A percentile compares a stretch with the other conserved stretches of the same genome.
Evolutionary conservation across 2,113 vertebrate genomes (phyloP).

Genomic region (Oryzias celebensis): DNA sequence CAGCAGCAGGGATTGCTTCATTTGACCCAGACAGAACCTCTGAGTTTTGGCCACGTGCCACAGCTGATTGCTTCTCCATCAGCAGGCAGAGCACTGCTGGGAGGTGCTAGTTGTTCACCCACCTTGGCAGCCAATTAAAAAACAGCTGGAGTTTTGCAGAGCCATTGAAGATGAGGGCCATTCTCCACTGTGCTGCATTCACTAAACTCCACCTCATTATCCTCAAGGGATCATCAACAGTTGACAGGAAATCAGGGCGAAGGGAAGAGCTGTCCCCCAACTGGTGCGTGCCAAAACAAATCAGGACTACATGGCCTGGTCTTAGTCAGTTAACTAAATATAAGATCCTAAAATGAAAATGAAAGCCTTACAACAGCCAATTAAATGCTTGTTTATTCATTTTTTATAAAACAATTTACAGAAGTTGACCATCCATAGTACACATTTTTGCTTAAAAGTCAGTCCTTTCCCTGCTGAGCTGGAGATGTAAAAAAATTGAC

Average conservation of each 20-base stretch:
- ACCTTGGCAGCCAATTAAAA: conserved; percentile 68
- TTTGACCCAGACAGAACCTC: conserved; percentile 55
- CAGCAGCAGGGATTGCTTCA: conserved; percentile 45
- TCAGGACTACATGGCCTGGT: conserved; percentile 16
- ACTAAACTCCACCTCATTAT: conserved; percentile 59
- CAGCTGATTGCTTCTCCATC: conserved; percentile 59
- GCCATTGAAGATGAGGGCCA: conserved; percentile 70
- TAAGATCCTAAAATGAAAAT: conserved; percentile 9
- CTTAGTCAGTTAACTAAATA: conserved; percentile 4
- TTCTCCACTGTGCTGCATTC: conserved; percentile 62
- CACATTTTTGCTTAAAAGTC: conserved; percentile 5
- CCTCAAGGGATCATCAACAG: conserved; percentile 58
- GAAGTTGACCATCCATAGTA: background rate
- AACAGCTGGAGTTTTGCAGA: conserved; percentile 72
- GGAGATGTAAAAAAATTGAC: background rate
- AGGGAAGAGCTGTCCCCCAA: conserved; percentile 37
- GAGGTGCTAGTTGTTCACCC: conserved; percentile 68
- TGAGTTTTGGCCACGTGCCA: conserved; percentile 58
- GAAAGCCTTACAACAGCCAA: background rate
- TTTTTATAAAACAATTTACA: background rate
- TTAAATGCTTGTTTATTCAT: too few species aligned
- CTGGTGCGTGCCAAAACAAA: conserved; percentile 32
- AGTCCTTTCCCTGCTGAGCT: too few species aligned
- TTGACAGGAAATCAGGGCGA: conserved; percentile 41
- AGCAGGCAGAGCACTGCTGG: conserved; percentile 54